Percentiles rank a stretch among this genome's conserved stretches.
Conservation (phyloP, 2,113 vertebrate species). For the Rhea americana region DNA sequence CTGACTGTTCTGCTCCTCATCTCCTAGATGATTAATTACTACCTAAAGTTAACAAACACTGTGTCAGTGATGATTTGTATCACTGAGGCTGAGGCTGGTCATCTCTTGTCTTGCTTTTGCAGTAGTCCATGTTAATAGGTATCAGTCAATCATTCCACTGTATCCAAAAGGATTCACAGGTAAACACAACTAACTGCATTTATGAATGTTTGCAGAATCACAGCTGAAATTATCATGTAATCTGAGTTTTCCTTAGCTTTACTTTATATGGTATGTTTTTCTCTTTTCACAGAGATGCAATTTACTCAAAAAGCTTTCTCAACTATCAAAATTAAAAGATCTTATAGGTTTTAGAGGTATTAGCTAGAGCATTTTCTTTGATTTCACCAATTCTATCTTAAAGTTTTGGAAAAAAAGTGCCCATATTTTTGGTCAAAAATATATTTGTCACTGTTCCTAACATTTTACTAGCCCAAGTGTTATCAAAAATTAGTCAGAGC, state of each 20-base stretch:
- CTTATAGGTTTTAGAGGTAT: background rate
- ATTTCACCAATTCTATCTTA: background rate
- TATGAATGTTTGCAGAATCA: background rate
- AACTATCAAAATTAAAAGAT: background rate
- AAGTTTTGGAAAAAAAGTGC: background rate
- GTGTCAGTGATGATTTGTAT: background rate
- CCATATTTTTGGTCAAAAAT: background rate
- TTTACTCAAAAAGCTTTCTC: background rate
- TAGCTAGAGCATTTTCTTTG: background rate
- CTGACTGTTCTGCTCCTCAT: background rate
- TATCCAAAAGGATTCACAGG: background rate
- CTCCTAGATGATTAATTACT: background rate
- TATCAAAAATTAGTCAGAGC: background rate
- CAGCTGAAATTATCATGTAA: background rate
- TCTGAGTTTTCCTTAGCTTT: background rate
- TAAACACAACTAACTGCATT: background rate
- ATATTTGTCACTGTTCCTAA: background rate
- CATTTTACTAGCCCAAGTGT: background rate
- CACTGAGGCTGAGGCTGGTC: background rate
- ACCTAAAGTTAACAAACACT: background rate
- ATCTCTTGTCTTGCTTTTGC: background rate
- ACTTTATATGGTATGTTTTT: background rate
- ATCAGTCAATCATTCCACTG: background rate
- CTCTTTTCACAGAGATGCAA: background rate
- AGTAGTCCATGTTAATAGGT: accelerated